Base-by-base conservation (phyloP, 1,140 invertebrate genomes). In the Hycleus phaleratus region DNA sequence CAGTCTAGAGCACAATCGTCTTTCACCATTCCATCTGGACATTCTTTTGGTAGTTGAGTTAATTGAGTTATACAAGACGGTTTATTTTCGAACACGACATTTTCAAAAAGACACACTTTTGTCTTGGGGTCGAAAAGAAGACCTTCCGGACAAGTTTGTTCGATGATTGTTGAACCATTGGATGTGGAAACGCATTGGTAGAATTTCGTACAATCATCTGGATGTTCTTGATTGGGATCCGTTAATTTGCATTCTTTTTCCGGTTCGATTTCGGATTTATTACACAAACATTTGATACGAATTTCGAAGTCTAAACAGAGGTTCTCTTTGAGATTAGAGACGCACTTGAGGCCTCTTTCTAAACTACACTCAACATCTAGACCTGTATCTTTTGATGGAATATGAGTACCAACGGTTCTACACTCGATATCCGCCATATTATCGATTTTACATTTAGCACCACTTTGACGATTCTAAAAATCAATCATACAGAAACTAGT, bases 361-460 rank as follows among this genome's bases (percentile, higher is more conserved):
- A 91, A 66, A 64, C 81, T 85, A 68, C 91, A 93, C 47, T 86
- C 80, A 0, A 87, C 85, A 66, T 87, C 80, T 56, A 90, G 75
- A 1, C 84, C 85, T 9, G 85, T 85, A 57, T 83, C 80, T 68
- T 87, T 87, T 1, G 82, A 75, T 3, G 77, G 73, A 44, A 79
- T 74, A 53, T 88, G 81, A 1, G 76, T 78, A 0, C 75, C 74
- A 2, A 83, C 79, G 0, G 85, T 84, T 32, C 89, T 78, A 64
- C 91, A 93, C 71, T 85, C 79, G 53, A 93, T 88, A 45, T 85
- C 78, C 1, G 73, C 75, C 78, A 93, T 90, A 59, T 81, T 74
- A 0, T 81, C 73, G 11, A 63, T 61, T 2, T 71, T 66, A 67
- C 86, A 88, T 66, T 76, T 73, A 0, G 70, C 72, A 10, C 74